Base-by-base conservation (phyloP, 1,140 invertebrate species). In the Ridgeia piscesae region DNA sequence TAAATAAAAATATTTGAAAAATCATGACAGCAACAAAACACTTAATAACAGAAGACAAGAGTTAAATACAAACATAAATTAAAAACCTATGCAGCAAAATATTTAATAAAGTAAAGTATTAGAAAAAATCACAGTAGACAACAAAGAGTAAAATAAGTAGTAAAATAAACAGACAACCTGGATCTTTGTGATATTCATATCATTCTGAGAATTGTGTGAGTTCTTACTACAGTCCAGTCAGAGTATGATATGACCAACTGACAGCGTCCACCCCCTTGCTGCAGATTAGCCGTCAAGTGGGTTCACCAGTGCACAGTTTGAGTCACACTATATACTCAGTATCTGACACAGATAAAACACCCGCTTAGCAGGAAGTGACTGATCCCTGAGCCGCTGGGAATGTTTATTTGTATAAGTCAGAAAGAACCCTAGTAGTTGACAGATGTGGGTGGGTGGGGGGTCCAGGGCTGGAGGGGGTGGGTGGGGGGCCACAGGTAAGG, bases 361-460 rank as follows among this genome's bases (percentile, higher is more conserved):
- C 21, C 2, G 58, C 58, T 31, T 77, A 77, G 58, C 58, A 77
- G 58, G 58, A 77, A 77, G 58, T 77, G 58, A 77, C 11, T 77
- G 58, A 21, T 27, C 58, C 27, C 58, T 77, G 17, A 77, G 17
- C 27, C 6, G 27, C 58, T 77, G 17, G 6, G 58, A 31, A 9
- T 77, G 58, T 77, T 77, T 77, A 77, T 77, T 77, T 77, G 58
- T 77, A 31, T 77, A 77, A 77, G 58, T 77, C 58, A 31, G 11
- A 77, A 77, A 77, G 58, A 77, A 77, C 58, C 58, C 58, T 77
- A 77, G 27, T 77, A 77, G 58, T 77, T 77, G 58, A 77, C 58
- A 77, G 6, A 21, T 77, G 58, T 21, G 2, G 17, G 58, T 77
- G 58, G 17, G 58, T 77, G 58, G 58, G 58, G 27, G 6, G 14